Base-by-base conservation (phyloP, 1,140 invertebrate genomes). In the Epicauta chinensis region DNA sequence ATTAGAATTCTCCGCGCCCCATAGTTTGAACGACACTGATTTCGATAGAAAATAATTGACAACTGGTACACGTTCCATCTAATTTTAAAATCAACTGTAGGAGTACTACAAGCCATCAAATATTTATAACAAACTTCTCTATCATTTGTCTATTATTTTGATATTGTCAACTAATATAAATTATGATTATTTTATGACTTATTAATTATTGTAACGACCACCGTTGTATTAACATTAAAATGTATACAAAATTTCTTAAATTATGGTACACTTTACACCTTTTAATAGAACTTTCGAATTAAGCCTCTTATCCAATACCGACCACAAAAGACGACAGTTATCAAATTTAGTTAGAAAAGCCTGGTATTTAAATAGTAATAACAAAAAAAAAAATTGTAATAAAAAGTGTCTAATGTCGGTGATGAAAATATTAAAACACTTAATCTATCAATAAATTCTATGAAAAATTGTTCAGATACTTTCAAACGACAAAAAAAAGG, bases 201-300 rank as follows among this genome's bases (percentile, higher is more conserved):
- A n/a, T 11, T n/a, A 15, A 23, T 41, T 16, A 41, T 23, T 23
- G 17, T 23, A 11, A 41, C 15, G 15, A 11, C 39, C 16, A 9
- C 15, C 23, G 39, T 3, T 41, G 11, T 23, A 30, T 44, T 44
- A 29, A 29, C 3, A 2, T 9, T 44, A 29, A 23, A 23, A 23
- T 5, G 23, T 23, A 23, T 7, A 23, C 7, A 23, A 23, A 5
- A 5, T 23, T 23, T 23, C 23, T 46, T 32, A 30, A 31, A 53
- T 23, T 45, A 53, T 53, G 51, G 46, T 53, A 53, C 46, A 53
- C 44, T 53, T 53, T 53, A 53, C 51, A 53, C 51, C 51, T 53
- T 53, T 15, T 53, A 36, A 53, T 53, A 30, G 51, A 46, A 53
- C 43, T 47, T 44, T 47, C 16, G 16, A 42, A 23, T 36, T 53